Conservation (phyloP, 2,797 vertebrate species). For the Anniella stebbinsi region DNA sequence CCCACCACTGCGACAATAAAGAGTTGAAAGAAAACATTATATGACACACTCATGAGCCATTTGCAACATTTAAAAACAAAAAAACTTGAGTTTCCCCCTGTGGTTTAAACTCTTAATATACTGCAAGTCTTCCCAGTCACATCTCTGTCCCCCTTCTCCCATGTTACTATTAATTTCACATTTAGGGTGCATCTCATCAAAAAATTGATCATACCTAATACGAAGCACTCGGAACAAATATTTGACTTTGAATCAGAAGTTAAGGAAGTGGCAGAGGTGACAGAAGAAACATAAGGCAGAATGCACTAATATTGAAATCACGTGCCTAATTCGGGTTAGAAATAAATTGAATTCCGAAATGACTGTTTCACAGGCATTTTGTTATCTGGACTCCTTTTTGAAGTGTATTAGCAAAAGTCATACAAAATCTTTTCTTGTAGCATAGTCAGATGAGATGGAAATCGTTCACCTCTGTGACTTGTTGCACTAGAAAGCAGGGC, state of each 20-base stretch:
- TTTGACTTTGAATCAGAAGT: neutral
- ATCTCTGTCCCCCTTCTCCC: neutral
- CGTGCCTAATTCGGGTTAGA: neutral
- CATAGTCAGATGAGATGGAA: neutral
- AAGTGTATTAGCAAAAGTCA: neutral
- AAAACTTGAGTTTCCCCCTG: neutral
- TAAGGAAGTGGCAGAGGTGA: conserved; percentile 5
- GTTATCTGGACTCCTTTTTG: neutral
- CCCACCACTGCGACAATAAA: neutral
- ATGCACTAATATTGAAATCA: conserved; percentile 1
- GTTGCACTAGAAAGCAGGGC: neutral
- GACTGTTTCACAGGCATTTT: neutral
- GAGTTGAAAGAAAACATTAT: neutral
- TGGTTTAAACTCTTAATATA: conserved; percentile 12
- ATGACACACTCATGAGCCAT: neutral
- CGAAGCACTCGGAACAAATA: conserved; percentile 7
- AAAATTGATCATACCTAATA: conserved; percentile 10
- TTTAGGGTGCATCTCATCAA: neutral
- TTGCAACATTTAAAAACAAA: conserved; percentile 1
- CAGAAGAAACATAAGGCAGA: neutral
- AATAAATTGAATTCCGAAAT: conserved; percentile 9
- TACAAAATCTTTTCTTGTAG: neutral
- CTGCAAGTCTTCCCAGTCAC: neutral
- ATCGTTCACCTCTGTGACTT: neutral
- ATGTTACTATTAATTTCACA: conserved; percentile 8